Evolutionary conservation across 2,113 vertebrate genomes (phyloP), one percentile per base, ranked within the genome.

Genomic region (Panthera uncia): DNA sequence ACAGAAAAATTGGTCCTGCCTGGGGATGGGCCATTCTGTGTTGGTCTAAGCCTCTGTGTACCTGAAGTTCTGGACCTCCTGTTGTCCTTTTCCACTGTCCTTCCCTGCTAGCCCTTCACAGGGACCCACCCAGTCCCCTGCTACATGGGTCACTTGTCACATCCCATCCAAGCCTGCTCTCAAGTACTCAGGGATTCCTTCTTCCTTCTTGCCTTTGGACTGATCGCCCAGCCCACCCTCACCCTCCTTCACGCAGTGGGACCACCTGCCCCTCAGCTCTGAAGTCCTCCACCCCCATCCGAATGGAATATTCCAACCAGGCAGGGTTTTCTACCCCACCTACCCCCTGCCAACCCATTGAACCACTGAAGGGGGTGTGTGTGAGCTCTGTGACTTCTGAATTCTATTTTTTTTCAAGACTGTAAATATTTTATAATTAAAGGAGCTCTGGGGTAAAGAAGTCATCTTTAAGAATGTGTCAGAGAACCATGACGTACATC

Each of bases 341-440:
- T 38, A 82, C 45, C 13, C 57, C 1, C 73, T 1, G 13, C 79
- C 41, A 55, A 48, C 10, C 73, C 33, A 31, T 0, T 16, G 52
- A 36, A 83, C 82, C 55, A 48, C 65, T 29, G 2, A n/a, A 50
- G 38, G 69, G 55, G 11, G 65, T 6, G 36, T 41, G 33, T 41
- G 2, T 41, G 48, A 91, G 69, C 57, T 31, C 73, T 76, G 90
- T 69, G 63, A 82, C 29, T 73, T 73, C 52, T 5, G 16, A 85
- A 33, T 52, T 76, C 13, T 89, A 15, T 29, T 55, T 76, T 90
- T 88, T 74, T 57, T 19, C 66, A 29, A 19, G n/a, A 89, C 25
- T 79, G 48, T 87, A 36, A 63, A 55, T 69, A 48, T 95, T 96
- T 93, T 76, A 68, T 83, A 95, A 98, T 97, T 96, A 98, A 97